Evolutionary conservation across 2,888 invertebrate genomes (phyloP).

Genomic region (Hedya salicella): DNA sequence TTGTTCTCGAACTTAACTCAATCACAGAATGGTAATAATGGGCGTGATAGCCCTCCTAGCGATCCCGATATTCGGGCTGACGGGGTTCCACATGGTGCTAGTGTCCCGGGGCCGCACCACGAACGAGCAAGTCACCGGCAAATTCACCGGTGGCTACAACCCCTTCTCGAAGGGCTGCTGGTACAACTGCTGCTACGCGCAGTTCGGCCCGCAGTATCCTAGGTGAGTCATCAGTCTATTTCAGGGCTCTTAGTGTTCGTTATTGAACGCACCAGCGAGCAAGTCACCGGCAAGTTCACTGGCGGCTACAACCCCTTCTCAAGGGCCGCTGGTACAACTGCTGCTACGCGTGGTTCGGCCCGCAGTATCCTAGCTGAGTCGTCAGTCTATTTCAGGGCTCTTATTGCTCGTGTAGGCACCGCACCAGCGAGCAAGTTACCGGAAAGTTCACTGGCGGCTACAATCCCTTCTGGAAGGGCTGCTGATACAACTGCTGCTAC

Average conservation of each 20-base stretch:
- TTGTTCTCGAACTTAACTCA: slow-evolving; percentile 11
- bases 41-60: slow-evolving; percentile 95
- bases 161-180: slow-evolving; percentile 98
- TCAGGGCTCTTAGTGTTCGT: neutral
- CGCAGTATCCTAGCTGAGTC: slow-evolving; percentile 97
- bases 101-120: slow-evolving; percentile 98
- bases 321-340: slow-evolving; percentile 98
- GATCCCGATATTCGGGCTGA: slow-evolving; percentile 98
- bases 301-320: slow-evolving; percentile 99
- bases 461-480: slow-evolving; percentile 98
- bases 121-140: slow-evolving; percentile 99
- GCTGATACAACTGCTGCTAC: slow-evolving; percentile 97
- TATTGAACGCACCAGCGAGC: slow-evolving; percentile 99
- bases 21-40: slow-evolving; percentile 94
- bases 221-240: slow-evolving; percentile 86
- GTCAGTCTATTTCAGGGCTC: slow-evolving; percentile 79
- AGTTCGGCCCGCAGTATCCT: slow-evolving; percentile 99
- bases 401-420: neutral
- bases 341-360: slow-evolving; percentile 97
- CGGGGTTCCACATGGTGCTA: slow-evolving; percentile 98
- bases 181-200: slow-evolving; percentile 97
- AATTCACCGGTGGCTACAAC: slow-evolving; percentile 99
- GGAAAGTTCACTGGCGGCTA: slow-evolving; percentile 99
- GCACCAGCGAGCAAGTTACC: slow-evolving; percentile 99
- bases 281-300: slow-evolving; percentile 99